Evolutionary conservation across 1,140 invertebrate species (phyloP), one percentile per base, ranked within the genome.

Genomic region (Drosophila saltans): DNA sequence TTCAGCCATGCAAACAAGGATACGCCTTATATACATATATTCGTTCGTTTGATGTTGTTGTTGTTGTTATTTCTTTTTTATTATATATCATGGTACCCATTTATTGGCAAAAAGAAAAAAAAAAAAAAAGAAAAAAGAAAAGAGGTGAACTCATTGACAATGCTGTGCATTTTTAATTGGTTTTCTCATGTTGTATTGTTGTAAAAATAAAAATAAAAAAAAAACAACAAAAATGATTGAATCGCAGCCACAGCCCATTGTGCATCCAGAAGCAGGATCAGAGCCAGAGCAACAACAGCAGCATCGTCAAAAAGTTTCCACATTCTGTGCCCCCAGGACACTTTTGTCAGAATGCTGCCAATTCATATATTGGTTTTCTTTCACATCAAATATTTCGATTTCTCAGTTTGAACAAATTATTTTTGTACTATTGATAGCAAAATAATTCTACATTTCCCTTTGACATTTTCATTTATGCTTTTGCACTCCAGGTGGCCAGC

Each of bases 151-250:
- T 45, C 61, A 70, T 71, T 55, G 55, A 48, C 69, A 65, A 64
- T 73, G 58, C 70, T 48, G 58, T 57, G 56, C 59, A 73, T 56
- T 55, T 61, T 69, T 72, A 73, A 73, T 73, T 73, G 67, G 59
- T 63, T 70, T 72, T 73, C 52, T 73, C 69, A 58, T 55, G 57
- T 66, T 69, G 69, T 69, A 55, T 33, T 48, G 48, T 68, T 68
- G 66, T 36, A 36, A 36, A 36, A 36, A 1, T 16, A 16, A 16
- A 16, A 16, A 16, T 0, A 16, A 16, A 16, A 16, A 16, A 16
- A 16, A 16, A 16, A 16, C 16, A 16, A 30, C 33, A 58, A 70
- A 69, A 72, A 55, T 61, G 41, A 72, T 72, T 72, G 69, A 60
- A 69, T 69, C 56, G 66, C 52, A 72, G 52, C 66, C 69, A 72